Conservation (phyloP, 2,113 vertebrate genomes). For the Alethe castanea region DNA sequence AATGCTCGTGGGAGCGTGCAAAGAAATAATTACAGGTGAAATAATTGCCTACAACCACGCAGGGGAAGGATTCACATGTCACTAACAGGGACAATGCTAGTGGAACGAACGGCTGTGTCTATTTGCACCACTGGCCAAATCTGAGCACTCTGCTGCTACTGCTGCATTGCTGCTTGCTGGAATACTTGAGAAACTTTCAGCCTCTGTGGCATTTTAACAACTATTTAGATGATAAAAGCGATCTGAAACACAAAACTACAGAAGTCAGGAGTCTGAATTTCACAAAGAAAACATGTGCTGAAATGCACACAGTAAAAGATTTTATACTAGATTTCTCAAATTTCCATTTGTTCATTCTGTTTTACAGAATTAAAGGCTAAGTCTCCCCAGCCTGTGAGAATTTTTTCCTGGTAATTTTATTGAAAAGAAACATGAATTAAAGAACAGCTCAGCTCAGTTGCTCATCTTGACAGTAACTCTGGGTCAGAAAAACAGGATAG, state of each 20-base stretch:
- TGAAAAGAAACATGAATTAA: neutral
- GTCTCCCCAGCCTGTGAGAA: neutral
- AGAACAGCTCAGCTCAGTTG: neutral
- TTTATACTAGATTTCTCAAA: neutral
- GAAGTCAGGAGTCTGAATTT: neutral
- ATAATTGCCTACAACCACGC: neutral
- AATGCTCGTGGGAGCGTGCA: accelerated
- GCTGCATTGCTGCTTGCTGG: neutral
- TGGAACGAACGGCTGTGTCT: neutral
- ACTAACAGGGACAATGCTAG: no score
- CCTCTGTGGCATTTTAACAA: neutral
- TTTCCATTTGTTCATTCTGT: neutral
- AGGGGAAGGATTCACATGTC: neutral
- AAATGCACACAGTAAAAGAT: neutral
- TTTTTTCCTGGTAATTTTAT: neutral
- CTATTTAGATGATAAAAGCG: neutral
- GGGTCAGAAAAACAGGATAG: neutral
- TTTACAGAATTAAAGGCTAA: neutral
- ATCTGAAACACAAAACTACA: neutral
- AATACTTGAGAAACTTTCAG: neutral
- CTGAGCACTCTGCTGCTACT: neutral
- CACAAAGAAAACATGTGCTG: neutral
- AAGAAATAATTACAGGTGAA: neutral
- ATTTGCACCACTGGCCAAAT: neutral
- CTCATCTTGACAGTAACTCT: neutral